Base-by-base conservation (phyloP, 2,888 invertebrate species). In the Kryphioiulus occultus region DNA sequence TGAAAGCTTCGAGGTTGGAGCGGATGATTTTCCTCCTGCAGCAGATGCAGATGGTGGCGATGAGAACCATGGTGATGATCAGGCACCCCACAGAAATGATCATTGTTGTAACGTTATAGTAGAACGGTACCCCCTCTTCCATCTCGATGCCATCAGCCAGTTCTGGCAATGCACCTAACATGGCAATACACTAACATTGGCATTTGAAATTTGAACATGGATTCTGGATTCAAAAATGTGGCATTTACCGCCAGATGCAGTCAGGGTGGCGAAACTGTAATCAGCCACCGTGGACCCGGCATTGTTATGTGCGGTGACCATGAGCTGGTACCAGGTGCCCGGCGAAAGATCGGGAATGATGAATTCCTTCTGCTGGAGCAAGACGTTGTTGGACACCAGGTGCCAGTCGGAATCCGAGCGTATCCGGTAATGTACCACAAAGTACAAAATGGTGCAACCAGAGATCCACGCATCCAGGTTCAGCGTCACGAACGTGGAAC, bases 351-450 rank as follows among this genome's bases (percentile, higher is more conserved):
- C 90, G n/a, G 89, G 87, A 35, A 90, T 89, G 9, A 89, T 84
- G 12, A 90, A 89, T 92, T 97, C 97, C 26, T 83, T 87, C 88
- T 96, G 96, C 12, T 97, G 96, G 12, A 87, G 39, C 17, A 89
- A 78, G 19, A 89, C 89, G 68, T 89, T 89, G 84, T 89, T 89
- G 35, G 89, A 89, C 59, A 89, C 88, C n/a, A 89, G 82, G 44
- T 87, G 87, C 89, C 89, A 89, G n/a, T 87, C 86, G 32, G 59
- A 22, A 90, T 90, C 68, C 90, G 91, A 32, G 90, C 90, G 85
- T 90, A 96, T 96, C 93, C 97, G 97, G 92, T 98, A 96, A 92
- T 98, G 97, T 86, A 98, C 96, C 89, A 98, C 97, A 92, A 98
- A 98, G 92, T 97, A 97, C 89, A 96, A 94, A 96, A 99, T 98